Conservation (phyloP, 2,797 vertebrate genomes). For the Lindbergichthys nudifrons region DNA sequence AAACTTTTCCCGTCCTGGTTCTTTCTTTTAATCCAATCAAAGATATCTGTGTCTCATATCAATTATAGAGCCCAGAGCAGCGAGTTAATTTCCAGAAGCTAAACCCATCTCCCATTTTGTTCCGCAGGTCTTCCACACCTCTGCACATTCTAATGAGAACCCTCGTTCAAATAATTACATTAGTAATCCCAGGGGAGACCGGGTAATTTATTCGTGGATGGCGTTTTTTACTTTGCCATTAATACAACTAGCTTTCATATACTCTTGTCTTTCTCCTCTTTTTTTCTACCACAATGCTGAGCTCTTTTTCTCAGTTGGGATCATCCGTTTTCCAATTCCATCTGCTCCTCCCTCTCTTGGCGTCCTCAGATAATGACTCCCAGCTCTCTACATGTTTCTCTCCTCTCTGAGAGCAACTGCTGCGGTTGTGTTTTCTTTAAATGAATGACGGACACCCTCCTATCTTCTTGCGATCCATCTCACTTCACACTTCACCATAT, state of each 20-base stretch:
- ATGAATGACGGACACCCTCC: constrained; percentile 57
- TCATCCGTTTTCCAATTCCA: constrained; percentile 50
- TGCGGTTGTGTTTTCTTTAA: constrained; percentile 43
- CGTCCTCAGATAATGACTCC: constrained; percentile 56
- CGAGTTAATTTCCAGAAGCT: constrained; percentile 78
- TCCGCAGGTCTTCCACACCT: constrained; percentile 76
- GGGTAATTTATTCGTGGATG: constrained; percentile 78
- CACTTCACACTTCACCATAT: constrained; percentile 45
- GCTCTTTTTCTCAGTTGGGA: constrained; percentile 46
- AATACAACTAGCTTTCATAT: constrained; percentile 72
- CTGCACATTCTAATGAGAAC: constrained; percentile 84
- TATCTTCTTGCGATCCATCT: constrained; percentile 66
- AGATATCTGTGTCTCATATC: constrained; percentile 78
- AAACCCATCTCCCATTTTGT: constrained; percentile 68
- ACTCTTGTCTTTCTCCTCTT: constrained; percentile 42
- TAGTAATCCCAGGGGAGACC: constrained; percentile 81
- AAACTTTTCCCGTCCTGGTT: constrained; percentile 44
- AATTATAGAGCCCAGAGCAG: constrained; percentile 74
- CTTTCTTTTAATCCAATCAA: constrained; percentile 72
- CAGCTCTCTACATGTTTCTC: constrained; percentile 36
- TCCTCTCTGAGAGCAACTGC: constrained; percentile 23
- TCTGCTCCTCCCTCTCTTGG: constrained; percentile 44
- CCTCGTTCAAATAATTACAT: constrained; percentile 86
- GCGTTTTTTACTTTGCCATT: constrained; percentile 80
- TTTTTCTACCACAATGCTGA: constrained; percentile 38